These are phyloP conservation scores for Aphodius granarius DNA, from an alignment of 2,888 invertebrate species.

Conservation along the genomic window DNA sequence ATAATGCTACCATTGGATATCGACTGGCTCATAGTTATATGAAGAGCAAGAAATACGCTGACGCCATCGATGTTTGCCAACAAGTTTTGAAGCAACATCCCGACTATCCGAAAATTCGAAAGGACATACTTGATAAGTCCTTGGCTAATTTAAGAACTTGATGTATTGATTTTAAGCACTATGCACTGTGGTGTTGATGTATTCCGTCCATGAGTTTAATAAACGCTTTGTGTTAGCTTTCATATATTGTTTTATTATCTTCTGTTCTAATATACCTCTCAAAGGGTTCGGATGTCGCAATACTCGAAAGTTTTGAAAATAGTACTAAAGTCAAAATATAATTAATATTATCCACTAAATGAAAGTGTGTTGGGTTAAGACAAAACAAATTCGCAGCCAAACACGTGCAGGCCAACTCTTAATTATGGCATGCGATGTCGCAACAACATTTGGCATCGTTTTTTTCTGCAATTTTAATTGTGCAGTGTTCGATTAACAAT, in stretches of 20 bases:
- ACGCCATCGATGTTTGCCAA: conserved; percentile 90
- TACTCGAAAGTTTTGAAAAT: too few relatives aligned
- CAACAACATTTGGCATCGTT: conserved; percentile 11
- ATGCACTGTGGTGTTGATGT: not conserved
- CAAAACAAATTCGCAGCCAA: conserved; percentile 5
- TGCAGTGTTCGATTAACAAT: conserved; percentile 1
- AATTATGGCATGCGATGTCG: not conserved
- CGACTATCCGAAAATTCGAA: conserved; percentile 87
- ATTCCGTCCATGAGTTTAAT: not conserved
- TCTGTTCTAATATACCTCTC: too few relatives aligned
- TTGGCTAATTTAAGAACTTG: conserved; percentile 73
- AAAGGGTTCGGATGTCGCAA: too few relatives aligned
- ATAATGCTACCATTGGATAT: conserved; percentile 85
- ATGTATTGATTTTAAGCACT: not conserved
- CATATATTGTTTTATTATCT: too few relatives aligned
- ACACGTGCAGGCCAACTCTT: conserved; percentile 7
- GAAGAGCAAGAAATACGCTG: conserved; percentile 85
- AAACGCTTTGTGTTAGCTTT: not conserved
- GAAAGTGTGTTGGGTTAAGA: not conserved
- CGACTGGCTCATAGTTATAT: conserved; percentile 90
- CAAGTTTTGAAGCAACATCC: conserved; percentile 80
- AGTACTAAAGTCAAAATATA: not conserved
- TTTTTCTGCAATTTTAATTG: not conserved
- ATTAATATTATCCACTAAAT: too few relatives aligned
- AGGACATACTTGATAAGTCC: conserved; percentile 92